Conservation (phyloP, 2,113 vertebrate genomes). For the Psittacara wagleri region DNA sequence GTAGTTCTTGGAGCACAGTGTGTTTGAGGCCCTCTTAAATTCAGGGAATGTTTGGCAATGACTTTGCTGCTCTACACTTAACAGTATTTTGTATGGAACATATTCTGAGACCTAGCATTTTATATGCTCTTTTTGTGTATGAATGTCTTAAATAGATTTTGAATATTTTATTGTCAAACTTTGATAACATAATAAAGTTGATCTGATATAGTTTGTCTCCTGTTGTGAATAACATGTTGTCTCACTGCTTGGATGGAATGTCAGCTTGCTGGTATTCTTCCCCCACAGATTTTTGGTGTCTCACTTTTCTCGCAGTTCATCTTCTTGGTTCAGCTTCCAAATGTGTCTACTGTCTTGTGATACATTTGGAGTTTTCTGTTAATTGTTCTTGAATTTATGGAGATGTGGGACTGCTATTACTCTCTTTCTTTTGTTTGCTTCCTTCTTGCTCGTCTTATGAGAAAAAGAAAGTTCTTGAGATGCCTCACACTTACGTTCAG, state of each 20-base stretch:
- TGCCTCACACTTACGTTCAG: background rate
- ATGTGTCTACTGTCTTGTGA: background rate
- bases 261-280: background rate
- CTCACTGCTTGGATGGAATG: background rate
- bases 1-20: constrained; percentile 48
- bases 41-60: constrained; percentile 65
- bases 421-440: background rate
- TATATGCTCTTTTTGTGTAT: constrained; percentile 59
- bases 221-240: background rate
- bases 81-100: constrained; percentile 70
- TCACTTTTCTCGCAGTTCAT: background rate
- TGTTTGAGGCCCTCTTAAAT: constrained; percentile 50
- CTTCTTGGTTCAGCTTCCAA: background rate
- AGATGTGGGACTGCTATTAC: background rate
- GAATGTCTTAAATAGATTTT: constrained; percentile 47
- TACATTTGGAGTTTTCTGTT: background rate
- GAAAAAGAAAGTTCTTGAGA: background rate
- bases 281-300: background rate
- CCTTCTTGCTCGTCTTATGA: background rate
- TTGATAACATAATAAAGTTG: constrained; percentile 72
- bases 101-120: constrained; percentile 62
- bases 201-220: constrained; percentile 38
- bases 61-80: constrained; percentile 61
- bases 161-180: constrained; percentile 61
- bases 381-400: background rate